Base-by-base conservation (phyloP, 1,140 invertebrate species). In the Chlorops oryzae region DNA sequence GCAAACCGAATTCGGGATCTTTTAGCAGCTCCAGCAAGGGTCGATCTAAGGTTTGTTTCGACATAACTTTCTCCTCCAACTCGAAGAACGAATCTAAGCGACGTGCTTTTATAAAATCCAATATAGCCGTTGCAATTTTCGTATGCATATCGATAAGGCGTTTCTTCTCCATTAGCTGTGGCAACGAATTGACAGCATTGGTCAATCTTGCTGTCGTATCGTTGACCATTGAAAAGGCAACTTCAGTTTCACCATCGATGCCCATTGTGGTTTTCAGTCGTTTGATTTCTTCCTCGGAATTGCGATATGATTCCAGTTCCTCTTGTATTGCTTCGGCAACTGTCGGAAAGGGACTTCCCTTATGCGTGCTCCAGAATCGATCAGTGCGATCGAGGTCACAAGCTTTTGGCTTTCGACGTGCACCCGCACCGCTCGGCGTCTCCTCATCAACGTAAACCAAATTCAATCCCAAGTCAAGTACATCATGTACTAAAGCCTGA, bases 281-380 rank as follows among this genome's bases (percentile, higher is more conserved):
- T 67, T 96, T 97, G 1, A 99, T 92, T 80, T 98, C 92, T 52
- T 96, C 92, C 74, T 99, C 96, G 40, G 89, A 92, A 47, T 84
- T 84, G 56, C 81, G 81, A 73, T 97, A 98, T 41, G 90, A 87
- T 73, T 99, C 96, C 49, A 99, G 72, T 74, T 98, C 92, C 74
- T 96, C 92, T 73, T 99, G 96, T 57, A 99, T 96, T 17, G 95
- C 91, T 77, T 99, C 96, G 7, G 96, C 96, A 3, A 99, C 96
- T 15, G 83, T 86, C 1, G 96, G 96, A 70, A 99, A 99, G 0
- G 96, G 95, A 66, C 90, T 94, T 22, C 95, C 91, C 76, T 96
- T 97, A 62, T 98, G 91, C 51, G 83, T 80, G 28, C 76, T 76
- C 96, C 96, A 99, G 72, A 98, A 92, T 51, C 85, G 85, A 73